Base-by-base conservation (phyloP, 2,113 vertebrate genomes). In the Psittacula cyanocephala region DNA sequence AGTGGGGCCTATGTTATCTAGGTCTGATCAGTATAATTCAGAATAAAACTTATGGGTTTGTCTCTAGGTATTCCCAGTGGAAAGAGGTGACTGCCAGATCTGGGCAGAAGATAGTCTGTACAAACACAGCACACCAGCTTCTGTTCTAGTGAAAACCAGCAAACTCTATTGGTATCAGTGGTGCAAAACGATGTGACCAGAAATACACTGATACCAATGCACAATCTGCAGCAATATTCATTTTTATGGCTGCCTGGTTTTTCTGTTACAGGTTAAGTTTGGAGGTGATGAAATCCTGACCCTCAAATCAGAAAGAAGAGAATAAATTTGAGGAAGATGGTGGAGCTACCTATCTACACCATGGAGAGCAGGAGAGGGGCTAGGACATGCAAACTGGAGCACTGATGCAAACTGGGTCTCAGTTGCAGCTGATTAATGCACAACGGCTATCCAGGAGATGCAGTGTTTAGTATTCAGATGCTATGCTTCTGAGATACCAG, bases 391-490 rank as follows among this genome's bases (percentile, higher is more conserved):
- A 49, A 57, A 77, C 10, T 53, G 70, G 27, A 87, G 27, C 52
- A 37, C 28, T 41, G 67, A 25, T 37, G n/a, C 9, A 69, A 72
- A 76, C 31, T 11, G 33, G 8, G 53, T 11, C 16, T 39, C 57
- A 77, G 67, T 13, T 81, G 52, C 57, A 64, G 68, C 50, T 81
- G 39, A 13, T 53, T 35, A 77, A 39, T 81, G 68, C 59, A 28
- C 33, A 39, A 23, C 0, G 3, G 39, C 71, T 74, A 11, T 23
- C 39, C n/a, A 55, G 70, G 76, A 88, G 35, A 24, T 50, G 29
- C 35, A 55, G 19, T 46, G 25, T 67, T 96, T 78, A 67, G 33
- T 53, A 84, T 91, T 93, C 86, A 86, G 41, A 59, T 41, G 47
- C 24, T 81, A 14, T 52, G 5, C 57, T 84, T 77, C 52, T 41